These are phyloP conservation scores for Arctia plantaginis DNA, from an alignment of 2,888 invertebrate genomes.

Conservation along the genomic window DNA sequence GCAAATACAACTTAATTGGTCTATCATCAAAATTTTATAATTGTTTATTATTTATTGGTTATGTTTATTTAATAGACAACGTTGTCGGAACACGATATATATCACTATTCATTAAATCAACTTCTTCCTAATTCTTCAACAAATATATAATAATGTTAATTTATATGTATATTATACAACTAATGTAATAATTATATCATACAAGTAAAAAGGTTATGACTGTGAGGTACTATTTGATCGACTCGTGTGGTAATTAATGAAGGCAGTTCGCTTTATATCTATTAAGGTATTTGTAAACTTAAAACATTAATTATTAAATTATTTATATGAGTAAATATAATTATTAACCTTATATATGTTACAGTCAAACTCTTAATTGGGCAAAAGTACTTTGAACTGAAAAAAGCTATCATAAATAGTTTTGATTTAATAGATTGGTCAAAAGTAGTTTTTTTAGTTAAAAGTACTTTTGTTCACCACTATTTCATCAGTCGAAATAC, in stretches of 20 bases:
- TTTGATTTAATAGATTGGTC: not conserved
- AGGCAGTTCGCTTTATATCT: not conserved
- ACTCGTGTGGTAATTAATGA: not conserved
- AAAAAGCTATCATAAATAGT: not conserved
- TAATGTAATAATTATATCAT: slow-evolving; percentile 18
- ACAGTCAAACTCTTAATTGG: not conserved
- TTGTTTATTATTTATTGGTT: slow-evolving; percentile 48
- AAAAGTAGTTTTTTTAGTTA: not conserved
- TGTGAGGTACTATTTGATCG: not conserved
- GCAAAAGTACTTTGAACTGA: too few species aligned
- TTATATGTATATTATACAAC: slow-evolving; percentile 28
- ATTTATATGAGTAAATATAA: not conserved
- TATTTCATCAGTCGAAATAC: too few species aligned
- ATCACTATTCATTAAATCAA: slow-evolving; percentile 42
- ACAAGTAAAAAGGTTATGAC: not conserved
- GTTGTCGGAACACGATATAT: slow-evolving; percentile 47
- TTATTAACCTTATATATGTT: not conserved
- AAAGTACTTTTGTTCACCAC: too few species aligned
- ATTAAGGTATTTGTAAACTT: not conserved
- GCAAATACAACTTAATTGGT: slow-evolving; percentile 47
- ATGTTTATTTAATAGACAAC: slow-evolving; percentile 41
- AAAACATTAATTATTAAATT: not conserved
- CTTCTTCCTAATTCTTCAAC: slow-evolving; percentile 50
- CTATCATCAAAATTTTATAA: slow-evolving; percentile 47
- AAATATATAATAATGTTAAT: slow-evolving; percentile 41